A percentile compares a stretch with the other conserved stretches of the same genome.
phyloP scores from a whole-genome alignment of 1,140 invertebrate species.

The Oryctes rhinoceros region DNA sequence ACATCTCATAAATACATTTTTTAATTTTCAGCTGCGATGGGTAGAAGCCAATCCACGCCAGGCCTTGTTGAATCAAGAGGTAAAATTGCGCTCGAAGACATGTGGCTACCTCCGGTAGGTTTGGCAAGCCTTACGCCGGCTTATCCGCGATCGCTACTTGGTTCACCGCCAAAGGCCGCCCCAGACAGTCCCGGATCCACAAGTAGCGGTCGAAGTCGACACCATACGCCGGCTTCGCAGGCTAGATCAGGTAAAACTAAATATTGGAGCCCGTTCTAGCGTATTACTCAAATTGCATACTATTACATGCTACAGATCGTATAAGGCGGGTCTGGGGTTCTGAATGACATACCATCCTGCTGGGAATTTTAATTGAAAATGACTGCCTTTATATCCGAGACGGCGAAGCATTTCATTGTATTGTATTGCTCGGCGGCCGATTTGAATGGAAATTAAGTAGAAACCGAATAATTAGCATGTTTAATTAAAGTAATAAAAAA shows the following conservation, averaged over 20 bases:
- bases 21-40: constrained; percentile 79
- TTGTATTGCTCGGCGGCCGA: constrained; percentile 9
- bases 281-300: constrained; percentile 26
- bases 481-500: constrained; percentile 23
- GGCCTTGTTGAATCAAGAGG: constrained; percentile 92
- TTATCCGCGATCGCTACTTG: constrained; percentile 63
- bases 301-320: constrained; percentile 24
- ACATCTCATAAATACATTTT: not conserved
- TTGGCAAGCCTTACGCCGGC: constrained; percentile 61
- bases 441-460: constrained; percentile 23
- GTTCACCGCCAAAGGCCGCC: constrained; percentile 53
- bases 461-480: constrained; percentile 22
- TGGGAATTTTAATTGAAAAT: constrained; percentile 35
- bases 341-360: constrained; percentile 22
- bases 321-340: not conserved
- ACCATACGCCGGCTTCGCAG: constrained; percentile 54
- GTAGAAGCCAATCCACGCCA: constrained; percentile 93
- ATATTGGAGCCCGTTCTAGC: not conserved
- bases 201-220: constrained; percentile 59
- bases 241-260: constrained; percentile 52
- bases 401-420: constrained; percentile 10
- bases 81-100: constrained; percentile 87
- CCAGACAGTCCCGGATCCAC: constrained; percentile 57
- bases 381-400: constrained; percentile 30
- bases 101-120: constrained; percentile 76